Evolutionary conservation across 2,113 vertebrate species (phyloP).

Genomic region (Capra hircus): DNA sequence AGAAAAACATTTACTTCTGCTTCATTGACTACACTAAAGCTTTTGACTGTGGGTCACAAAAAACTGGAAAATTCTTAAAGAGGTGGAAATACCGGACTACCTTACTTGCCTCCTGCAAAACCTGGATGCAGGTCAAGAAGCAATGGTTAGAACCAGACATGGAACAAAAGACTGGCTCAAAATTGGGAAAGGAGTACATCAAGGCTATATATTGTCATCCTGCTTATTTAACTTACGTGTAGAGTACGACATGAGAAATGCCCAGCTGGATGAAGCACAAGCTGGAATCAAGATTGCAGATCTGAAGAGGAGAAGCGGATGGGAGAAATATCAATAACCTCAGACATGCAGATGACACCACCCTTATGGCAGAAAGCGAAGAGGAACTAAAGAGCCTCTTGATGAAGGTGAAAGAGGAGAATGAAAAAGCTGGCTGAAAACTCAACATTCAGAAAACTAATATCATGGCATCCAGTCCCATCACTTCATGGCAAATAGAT

Average conservation of each 20-base stretch:
- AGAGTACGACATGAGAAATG: accelerated
- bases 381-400: background rate
- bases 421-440: background rate
- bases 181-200: background rate
- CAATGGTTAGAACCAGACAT: background rate
- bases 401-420: background rate
- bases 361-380: background rate
- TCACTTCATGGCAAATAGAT: background rate
- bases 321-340: background rate
- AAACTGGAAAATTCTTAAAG: background rate
- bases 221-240: background rate
- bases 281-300: background rate
- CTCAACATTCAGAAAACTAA: background rate
- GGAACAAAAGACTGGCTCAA: background rate
- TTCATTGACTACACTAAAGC: background rate
- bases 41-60: background rate
- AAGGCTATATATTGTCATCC: background rate
- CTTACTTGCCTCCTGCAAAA: background rate
- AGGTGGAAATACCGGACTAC: background rate
- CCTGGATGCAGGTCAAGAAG: background rate
- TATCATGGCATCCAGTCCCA: background rate
- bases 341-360: background rate
- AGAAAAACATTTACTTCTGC: background rate
- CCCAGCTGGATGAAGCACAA: background rate
- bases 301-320: background rate